Evolutionary conservation across 2,797 vertebrate species (phyloP), one percentile per base, ranked within the genome.

Genomic region (Gobio occitaniae): DNA sequence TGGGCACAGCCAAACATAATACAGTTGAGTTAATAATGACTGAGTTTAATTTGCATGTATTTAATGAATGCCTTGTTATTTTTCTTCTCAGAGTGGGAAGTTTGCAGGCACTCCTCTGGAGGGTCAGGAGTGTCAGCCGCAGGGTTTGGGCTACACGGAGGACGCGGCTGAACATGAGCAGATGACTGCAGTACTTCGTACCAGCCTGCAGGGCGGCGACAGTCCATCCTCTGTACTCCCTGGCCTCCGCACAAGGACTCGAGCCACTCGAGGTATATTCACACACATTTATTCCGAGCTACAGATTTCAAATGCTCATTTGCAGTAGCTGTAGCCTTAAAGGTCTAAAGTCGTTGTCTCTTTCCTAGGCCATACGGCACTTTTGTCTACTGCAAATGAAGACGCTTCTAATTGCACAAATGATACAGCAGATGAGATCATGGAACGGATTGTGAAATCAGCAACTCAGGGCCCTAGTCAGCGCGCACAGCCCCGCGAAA

Each of bases 401-500:
- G 97, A 99, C 85, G 94, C 95, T 0, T 93, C 96, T 0, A 97
- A 94, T 1, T 95, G 96, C 87, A 95, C 96, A 0, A 97, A 97
- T 3, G 97, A 98, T 0, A 96, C 97, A 0, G 97, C 98, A 0
- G 98, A 99, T 86, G 98, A 99, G 93, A 99, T 99, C 93, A 99
- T 99, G 98, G 98, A 99, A 92, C 97, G 97, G 82, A 99, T 99
- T 0, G 98, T 99, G 7, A 96, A 98, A 91, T 99, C 98, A 0
- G 98, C 98, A 91, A 99, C 97, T 89, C 98, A 99, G 95, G 97
- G 96, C 91, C 98, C 97, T 92, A 95, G 96, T 91, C 97, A 97
- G 90, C 94, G 97, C 90, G 93, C 94, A 0, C 96, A 97, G 83
- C 97, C 98, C 25, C 95, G 97, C 21, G 98, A 99, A 91, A 96